Base-by-base conservation (phyloP, 2,888 invertebrate genomes). In the Lasioglossum zephyrum region DNA sequence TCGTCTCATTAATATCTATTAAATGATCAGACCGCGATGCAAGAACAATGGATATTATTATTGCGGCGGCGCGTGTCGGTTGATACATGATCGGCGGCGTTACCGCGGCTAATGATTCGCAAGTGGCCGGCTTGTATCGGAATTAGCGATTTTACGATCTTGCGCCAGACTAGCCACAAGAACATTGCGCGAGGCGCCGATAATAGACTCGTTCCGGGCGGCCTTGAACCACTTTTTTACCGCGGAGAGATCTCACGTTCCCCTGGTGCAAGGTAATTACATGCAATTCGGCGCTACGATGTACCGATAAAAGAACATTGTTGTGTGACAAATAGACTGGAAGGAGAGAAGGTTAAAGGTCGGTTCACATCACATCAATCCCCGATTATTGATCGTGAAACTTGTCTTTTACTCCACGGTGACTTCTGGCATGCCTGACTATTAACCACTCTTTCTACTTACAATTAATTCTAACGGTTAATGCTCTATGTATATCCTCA, bases 81-180 rank as follows among this genome's bases (percentile, higher is more conserved):
- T n/a, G 44, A 44, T 77, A 2, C n/a, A 60, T 1, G 63, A 39
- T 63, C n/a, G 72, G 41, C 16, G 31, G 44, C 47, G 31, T 53
- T 72, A 72, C 57, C 31, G 44, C 22, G 31, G 57, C 22, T 69
- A 73, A 72, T 41, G 78, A 74, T 53, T 66, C 66, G 60, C 69
- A 18, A 75, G 36, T 53, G 26, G 63, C 26, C 22, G 63, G n/a
- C 11, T 73, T 31, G 16, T 60, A 41, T 66, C 18, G 44, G 13
- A 73, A 83, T 85, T 83, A 57, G 53, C 70, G 57, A 53, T 74
- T 74, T 77, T 74, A 70, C 70, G 70, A 41, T 70, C 70, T 69
- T 44, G 49, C 66, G 57, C 16, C 36, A n/a, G 2, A 22, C 36
- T 26, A 63, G 70, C 16, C 53, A 11, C 73, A 53, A 73, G 60